A percentile compares a stretch with the other conserved stretches of the same genome.
phyloP scores from a whole-genome alignment of 2,888 invertebrate species.

The Apocheima hispidaria region DNA sequence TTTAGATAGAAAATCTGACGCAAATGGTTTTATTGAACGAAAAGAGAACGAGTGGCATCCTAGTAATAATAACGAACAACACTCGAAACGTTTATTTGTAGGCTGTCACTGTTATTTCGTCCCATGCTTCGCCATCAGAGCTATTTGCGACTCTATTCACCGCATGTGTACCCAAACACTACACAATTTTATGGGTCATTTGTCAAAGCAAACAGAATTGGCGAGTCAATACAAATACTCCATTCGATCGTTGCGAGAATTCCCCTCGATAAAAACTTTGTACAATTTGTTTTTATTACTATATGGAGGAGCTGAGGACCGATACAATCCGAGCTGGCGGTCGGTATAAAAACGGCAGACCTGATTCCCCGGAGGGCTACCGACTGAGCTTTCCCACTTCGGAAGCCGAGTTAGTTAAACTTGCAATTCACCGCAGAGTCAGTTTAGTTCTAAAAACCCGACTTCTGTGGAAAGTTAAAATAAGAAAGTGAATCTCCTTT shows the following conservation, averaged over 20 bases:
- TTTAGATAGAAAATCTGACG: neutral
- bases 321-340: slow-evolving; percentile 20
- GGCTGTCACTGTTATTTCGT: neutral
- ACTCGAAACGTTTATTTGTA: slow-evolving; percentile 6
- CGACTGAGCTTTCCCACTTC: neutral
- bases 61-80: neutral
- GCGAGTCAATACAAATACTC: slow-evolving; percentile 46
- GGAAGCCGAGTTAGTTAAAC: slow-evolving; percentile 4
- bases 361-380: slow-evolving; percentile 10
- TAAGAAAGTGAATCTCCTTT: neutral
- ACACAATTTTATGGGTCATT: slow-evolving; percentile 37
- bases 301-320: slow-evolving; percentile 17
- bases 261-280: slow-evolving; percentile 48
- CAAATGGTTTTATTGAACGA: neutral
- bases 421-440: slow-evolving; percentile 1
- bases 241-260: slow-evolving; percentile 39
- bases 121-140: neutral
- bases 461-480: neutral
- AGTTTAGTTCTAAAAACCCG: neutral
- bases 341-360: slow-evolving; percentile 10
- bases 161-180: slow-evolving; percentile 22
- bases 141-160: neutral
- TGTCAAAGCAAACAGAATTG: slow-evolving; percentile 43
- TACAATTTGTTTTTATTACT: slow-evolving; percentile 53
- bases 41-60: neutral